Conservation (phyloP, 2,888 invertebrate genomes). For the Acanthosepion lycidas region DNA sequence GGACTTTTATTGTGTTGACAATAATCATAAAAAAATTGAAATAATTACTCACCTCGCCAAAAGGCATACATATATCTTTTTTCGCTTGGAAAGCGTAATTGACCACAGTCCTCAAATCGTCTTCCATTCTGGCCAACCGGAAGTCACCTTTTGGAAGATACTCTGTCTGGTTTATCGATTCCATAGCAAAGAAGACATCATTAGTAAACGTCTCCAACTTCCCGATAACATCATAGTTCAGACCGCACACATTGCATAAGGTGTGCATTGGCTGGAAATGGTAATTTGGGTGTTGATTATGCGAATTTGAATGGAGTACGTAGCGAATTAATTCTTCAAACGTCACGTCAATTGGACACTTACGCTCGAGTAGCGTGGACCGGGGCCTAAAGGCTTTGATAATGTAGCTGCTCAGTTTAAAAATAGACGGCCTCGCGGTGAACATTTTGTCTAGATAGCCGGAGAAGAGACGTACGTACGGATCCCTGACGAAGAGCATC, state of each 20-base stretch:
- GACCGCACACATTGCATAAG: not conserved
- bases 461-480: slow-evolving; percentile 23
- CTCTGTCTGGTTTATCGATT: not conserved
- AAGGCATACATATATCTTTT: not conserved
- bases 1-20: no score
- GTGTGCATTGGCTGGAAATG: slow-evolving; percentile 33
- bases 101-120: slow-evolving; percentile 13
- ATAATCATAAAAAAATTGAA: no score
- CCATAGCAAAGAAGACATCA: not conserved
- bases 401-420: not conserved
- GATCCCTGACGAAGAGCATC: slow-evolving; percentile 37
- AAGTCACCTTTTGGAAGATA: not conserved
- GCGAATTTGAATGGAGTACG: not conserved
- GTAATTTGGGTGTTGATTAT: not conserved
- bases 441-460: slow-evolving; percentile 43
- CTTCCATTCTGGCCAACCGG: not conserved
- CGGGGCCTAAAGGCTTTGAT: not conserved
- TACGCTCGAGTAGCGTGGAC: not conserved
- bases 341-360: not conserved
- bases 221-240: not conserved
- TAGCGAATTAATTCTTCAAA: slow-evolving; percentile 40
- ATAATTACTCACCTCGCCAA: not conserved
- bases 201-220: not conserved
- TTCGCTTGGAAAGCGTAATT: slow-evolving; percentile 1
- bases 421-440: not conserved